Evolutionary conservation across 1,140 invertebrate genomes (phyloP), one percentile per base, ranked within the genome.

Genomic region (Globodera ellingtonae): DNA sequence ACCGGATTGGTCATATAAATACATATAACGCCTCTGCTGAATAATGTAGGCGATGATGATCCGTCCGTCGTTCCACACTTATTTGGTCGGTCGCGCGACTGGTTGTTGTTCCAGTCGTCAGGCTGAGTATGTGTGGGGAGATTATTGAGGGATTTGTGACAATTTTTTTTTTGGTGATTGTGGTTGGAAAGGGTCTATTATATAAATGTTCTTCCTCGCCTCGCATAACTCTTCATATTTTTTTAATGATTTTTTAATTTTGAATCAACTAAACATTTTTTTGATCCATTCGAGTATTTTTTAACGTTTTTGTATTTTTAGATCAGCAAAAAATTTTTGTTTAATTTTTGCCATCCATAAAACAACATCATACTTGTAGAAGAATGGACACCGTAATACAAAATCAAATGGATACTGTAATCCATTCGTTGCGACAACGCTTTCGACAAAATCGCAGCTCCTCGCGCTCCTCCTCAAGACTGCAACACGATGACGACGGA

Each of bases 381-480:
- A 4, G 18, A n/a, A 62, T 62, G 56, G 56, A 62, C 56, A 62
- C 56, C 56, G 56, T 62, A 70, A 70, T 70, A 47, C 35, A 70
- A 70, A 35, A 18, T 10, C 67, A 70, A 70, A 70, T 70, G 35
- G 67, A 70, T 44, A 44, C 67, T 44, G 67, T 70, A 35, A 47
- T 70, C 24, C 67, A 70, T 44, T 70, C 67, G 10, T 18, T 70
- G 21, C 67, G 46, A 70, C 24, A 47, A 70, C 67, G 67, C 24
- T 47, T 70, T 21, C 67, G 67, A 18, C 56, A 62, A 62, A 62
- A 18, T 13, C 56, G 56, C 56, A 62, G 56, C 56, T 18, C 13
- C 18, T 62, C 56, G 9, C 35, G 24, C 67, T 70, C 67, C 67
- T 70, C 67, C 9, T 70, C 67, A 35, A 24, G 35, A 35, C 24